Base-by-base conservation (phyloP, 2,888 invertebrate species). In the Linnaemya vulpina region DNA sequence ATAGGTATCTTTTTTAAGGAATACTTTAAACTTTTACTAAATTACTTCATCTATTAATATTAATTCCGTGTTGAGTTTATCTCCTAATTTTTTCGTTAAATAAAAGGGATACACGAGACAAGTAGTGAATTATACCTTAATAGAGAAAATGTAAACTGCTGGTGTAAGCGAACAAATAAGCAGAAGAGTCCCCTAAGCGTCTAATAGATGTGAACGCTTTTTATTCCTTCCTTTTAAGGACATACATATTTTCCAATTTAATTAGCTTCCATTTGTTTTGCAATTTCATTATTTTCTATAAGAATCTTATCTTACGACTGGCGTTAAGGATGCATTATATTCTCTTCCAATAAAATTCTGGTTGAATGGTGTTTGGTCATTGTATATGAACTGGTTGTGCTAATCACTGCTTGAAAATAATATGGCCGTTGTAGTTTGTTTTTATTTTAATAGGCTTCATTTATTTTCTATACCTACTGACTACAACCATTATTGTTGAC, bases 401-500 rank as follows among this genome's bases (percentile, higher is more conserved):
- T 75, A 75, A 75, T 68, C 53, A 75, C 35, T 68, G 17, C 35
- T 63, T 76, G 40, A 58, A 46, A 71, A 71, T 68, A 49, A 65
- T 74, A 73, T 67, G 22, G 35, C 40, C 22, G 10, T 40, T 25
- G 53, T 20, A 43, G 63, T 20, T 74, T 40, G 40, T 60, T 55
- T 58, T 58, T 68, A 53, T 55, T 58, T 58, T 75, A 53, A 75
- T 51, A 40, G 5, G 20, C 43, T 70, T 78, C 20, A 20, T 53
- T 35, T 10, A 43, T 62, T 62, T 46, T 35, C 46, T 40, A 38
- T 79, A 35, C 11, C n/a, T 46, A 58, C 65, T 71, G 46, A 58
- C 71, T 51, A 65, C 55, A 63, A 70, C 49, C 22, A 58, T 58
- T 46, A 55, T 9, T 17, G 53, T 46, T 75, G 68, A 75, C 70